Percentiles rank a stretch among this genome's conserved stretches.
Conservation (phyloP, 1,140 invertebrate species). For the Monochamus saltuarius region DNA sequence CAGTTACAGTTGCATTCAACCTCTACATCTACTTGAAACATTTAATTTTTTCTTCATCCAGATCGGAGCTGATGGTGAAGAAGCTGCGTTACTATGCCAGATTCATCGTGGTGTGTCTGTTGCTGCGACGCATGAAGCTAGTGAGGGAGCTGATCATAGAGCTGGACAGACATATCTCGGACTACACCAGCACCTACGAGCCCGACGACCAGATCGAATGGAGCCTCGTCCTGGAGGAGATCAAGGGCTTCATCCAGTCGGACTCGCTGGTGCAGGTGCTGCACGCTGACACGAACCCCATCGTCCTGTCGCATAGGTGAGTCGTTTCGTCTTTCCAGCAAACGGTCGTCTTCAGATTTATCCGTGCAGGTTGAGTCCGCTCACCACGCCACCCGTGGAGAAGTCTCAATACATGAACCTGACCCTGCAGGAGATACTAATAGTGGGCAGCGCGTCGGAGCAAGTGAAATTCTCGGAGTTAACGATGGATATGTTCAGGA, state of each 20-base stretch:
- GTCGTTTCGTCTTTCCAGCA: no score
- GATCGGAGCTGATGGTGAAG: conserved; percentile 95
- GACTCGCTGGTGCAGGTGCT: conserved; percentile 86
- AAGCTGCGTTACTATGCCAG: conserved; percentile 95
- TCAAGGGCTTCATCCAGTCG: conserved; percentile 91
- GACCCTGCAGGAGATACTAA: conserved; percentile 90
- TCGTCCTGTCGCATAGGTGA: conserved; percentile 80
- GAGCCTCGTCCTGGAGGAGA: conserved; percentile 92
- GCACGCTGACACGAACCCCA: conserved; percentile 82
- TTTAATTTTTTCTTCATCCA: conserved; percentile 42
- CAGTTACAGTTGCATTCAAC: no score
- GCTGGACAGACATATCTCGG: conserved; percentile 86
- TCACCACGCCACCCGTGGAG: conserved; percentile 86
- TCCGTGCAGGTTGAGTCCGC: conserved; percentile 71
- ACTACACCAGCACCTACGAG: conserved; percentile 93
- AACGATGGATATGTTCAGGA: conserved; percentile 97
- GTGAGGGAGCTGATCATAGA: conserved; percentile 90
- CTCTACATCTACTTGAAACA: no score
- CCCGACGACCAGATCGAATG: conserved; percentile 96
- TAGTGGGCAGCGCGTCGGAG: conserved; percentile 90
- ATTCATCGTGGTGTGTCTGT: conserved; percentile 94
- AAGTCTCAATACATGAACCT: conserved; percentile 83
- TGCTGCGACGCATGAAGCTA: conserved; percentile 92
- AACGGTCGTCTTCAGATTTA: neutral
- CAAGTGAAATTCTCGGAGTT: conserved; percentile 98